Evolutionary conservation across 2,113 vertebrate genomes (phyloP).

Genomic region (Burhinus oedicnemus): DNA sequence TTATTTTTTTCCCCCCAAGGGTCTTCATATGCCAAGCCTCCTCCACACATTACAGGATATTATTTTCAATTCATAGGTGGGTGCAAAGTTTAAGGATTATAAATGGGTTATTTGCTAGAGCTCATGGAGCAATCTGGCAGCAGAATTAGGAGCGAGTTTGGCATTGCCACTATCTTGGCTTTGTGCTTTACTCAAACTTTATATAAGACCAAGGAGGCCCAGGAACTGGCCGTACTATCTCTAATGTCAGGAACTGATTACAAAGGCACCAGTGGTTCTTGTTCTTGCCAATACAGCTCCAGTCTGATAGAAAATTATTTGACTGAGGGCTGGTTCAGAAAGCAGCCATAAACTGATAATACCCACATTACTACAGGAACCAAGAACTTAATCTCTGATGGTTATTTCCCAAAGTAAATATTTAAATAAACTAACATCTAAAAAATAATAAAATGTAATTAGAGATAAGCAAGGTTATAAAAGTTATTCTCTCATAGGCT

Average conservation of each 20-base stretch:
- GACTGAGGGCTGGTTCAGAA: constrained; percentile 14
- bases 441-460: constrained; percentile 61
- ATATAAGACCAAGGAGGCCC: constrained; percentile 42
- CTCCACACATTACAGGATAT: not conserved
- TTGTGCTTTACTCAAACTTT: constrained; percentile 33
- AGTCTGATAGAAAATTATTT: constrained; percentile 23
- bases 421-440: constrained; percentile 49
- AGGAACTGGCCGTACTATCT: constrained; percentile 4
- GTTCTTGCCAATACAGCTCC: constrained; percentile 24
- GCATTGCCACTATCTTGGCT: not conserved
- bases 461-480: constrained; percentile 55
- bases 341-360: constrained; percentile 54
- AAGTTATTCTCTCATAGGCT: not conserved
- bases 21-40: not conserved
- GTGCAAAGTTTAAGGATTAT: not conserved
- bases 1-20: not conserved
- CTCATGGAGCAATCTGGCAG: not conserved
- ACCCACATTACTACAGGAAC: constrained; percentile 53
- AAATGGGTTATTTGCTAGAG: not conserved
- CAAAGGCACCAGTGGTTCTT: constrained; percentile 28
- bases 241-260: constrained; percentile 43
- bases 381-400: constrained; percentile 60
- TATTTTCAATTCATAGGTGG: not conserved
- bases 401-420: constrained; percentile 63
- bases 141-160: not conserved